Percentiles rank a stretch among this genome's conserved stretches.
These are phyloP conservation scores for Standfussiana lucernea DNA, from an alignment of 2,888 invertebrate genomes.

Conservation along the genomic window DNA sequence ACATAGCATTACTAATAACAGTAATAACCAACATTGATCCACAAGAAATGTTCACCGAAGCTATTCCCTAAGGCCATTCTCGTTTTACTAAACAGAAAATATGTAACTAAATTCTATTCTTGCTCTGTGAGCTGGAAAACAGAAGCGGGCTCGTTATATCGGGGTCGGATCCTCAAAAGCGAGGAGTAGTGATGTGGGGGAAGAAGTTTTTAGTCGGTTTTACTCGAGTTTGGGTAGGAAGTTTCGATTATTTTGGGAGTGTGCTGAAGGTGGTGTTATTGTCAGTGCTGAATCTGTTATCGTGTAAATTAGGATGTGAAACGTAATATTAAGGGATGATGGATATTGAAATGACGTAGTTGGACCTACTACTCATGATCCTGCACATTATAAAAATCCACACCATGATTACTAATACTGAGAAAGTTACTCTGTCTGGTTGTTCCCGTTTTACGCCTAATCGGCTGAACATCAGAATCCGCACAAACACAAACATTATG, in stretches of 20 bases:
- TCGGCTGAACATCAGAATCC: background rate
- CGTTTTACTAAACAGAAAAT: constrained; percentile 79
- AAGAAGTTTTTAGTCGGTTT: constrained; percentile 25
- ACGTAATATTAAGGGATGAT: background rate
- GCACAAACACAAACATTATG: background rate
- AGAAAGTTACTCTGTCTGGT: background rate
- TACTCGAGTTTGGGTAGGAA: constrained; percentile 20
- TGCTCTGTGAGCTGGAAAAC: constrained; percentile 80
- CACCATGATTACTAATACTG: background rate
- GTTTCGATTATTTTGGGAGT: background rate
- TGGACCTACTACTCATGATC: background rate
- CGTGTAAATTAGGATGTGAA: background rate
- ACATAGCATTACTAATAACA: constrained; percentile 54
- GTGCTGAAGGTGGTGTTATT: background rate
- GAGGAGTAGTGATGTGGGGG: constrained; percentile 42
- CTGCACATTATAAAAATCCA: background rate
- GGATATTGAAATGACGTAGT: background rate
- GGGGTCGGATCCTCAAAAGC: constrained; percentile 60
- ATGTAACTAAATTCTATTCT: constrained; percentile 82
- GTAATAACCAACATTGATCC: constrained; percentile 68
- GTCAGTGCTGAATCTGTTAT: background rate
- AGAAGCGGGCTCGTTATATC: constrained; percentile 69
- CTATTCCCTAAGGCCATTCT: constrained; percentile 64
- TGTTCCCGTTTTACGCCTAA: background rate
- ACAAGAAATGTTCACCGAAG: constrained; percentile 65